Percentiles rank a stretch among this genome's conserved stretches.
Evolutionary conservation across 2,113 vertebrate genomes (phyloP).

Genomic region (Catharus bicknelli): DNA sequence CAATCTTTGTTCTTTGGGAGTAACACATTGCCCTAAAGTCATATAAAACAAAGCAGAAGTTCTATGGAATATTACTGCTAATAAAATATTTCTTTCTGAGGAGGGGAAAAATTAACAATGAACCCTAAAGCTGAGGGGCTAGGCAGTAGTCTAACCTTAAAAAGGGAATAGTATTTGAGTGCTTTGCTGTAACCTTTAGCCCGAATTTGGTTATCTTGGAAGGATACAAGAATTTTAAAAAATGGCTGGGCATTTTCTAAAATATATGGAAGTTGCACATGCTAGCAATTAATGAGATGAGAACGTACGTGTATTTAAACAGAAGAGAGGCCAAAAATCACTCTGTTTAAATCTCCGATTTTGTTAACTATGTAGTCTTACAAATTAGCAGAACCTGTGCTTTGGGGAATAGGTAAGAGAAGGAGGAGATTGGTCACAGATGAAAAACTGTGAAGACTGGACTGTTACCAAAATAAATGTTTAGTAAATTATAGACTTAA

Average conservation of each 20-base stretch:
- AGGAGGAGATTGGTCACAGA: not conserved
- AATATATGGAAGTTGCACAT: not conserved
- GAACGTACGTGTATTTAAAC: not conserved
- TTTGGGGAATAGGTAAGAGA: not conserved
- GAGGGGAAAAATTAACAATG: not conserved
- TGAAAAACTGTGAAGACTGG: not conserved
- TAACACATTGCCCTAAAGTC: not conserved
- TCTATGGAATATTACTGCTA: not conserved
- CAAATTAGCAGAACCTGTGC: not conserved
- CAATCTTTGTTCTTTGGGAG: not conserved
- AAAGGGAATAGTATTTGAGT: not conserved
- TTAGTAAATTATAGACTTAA: not conserved
- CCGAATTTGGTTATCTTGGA: accelerated
- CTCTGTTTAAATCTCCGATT: not conserved
- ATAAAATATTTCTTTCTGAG: not conserved
- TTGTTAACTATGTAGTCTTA: not conserved
- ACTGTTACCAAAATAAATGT: not conserved
- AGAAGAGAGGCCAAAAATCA: not conserved
- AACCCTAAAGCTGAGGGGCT: not conserved
- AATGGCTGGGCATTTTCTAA: not conserved
- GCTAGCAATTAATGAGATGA: not conserved
- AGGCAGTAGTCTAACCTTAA: not conserved
- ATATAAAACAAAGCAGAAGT: not conserved
- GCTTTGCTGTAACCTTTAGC: not conserved
- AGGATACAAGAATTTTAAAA: not conserved